Conservation (phyloP, 2,113 vertebrate species). For the Ellobius talpinus region DNA sequence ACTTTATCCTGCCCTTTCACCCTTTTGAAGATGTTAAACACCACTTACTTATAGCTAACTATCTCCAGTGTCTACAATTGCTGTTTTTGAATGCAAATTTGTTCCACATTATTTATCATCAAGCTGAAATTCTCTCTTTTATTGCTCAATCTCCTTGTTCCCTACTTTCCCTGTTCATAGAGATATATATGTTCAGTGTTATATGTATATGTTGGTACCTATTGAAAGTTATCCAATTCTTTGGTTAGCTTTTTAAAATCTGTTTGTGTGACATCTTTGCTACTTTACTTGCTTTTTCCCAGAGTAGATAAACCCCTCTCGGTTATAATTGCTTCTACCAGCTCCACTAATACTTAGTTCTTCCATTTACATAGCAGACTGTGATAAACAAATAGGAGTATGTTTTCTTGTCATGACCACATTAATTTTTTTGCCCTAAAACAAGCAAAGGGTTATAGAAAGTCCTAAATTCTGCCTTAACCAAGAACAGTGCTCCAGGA, state of each 20-base stretch:
- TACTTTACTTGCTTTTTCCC: neutral
- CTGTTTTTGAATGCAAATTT: constrained; percentile 35
- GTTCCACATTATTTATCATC: neutral
- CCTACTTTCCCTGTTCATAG: neutral
- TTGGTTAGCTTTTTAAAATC: neutral
- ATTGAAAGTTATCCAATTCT: constrained; percentile 15
- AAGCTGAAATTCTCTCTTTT: constrained; percentile 43
- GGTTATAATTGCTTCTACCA: neutral
- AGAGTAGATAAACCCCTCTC: neutral
- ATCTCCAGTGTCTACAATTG: neutral
- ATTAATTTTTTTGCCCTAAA: neutral
- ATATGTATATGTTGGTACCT: neutral
- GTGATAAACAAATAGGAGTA: neutral
- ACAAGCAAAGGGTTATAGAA: neutral
- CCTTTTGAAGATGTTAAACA: constrained; percentile 40
- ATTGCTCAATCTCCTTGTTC: neutral
- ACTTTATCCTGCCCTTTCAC: constrained; percentile 18
- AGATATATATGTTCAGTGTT: neutral
- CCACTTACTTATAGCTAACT: neutral
- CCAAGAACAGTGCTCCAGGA: neutral
- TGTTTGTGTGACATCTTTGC: constrained; percentile 22
- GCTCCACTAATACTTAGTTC: neutral
- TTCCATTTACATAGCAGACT: neutral
- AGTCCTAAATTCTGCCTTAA: neutral
- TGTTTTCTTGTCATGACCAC: neutral